Percentiles rank a stretch among this genome's conserved stretches.
phyloP scores from a whole-genome alignment of 2,888 invertebrate species.

The Megalurothrips usitatus region DNA sequence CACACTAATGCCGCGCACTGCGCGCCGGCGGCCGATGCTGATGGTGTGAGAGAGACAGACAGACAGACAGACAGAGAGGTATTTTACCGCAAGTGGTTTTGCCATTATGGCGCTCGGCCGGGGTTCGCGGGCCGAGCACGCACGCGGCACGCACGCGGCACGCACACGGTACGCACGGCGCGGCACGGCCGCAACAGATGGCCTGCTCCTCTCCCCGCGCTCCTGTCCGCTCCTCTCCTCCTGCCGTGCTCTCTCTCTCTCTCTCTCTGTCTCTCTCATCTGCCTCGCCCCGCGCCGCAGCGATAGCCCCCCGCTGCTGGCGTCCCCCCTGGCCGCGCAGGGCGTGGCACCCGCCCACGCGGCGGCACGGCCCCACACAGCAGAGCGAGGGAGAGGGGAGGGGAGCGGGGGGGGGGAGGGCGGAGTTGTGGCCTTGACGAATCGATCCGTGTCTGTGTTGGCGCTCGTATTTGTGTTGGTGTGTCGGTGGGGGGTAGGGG shows the following conservation, averaged over 20 bases:
- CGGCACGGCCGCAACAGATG: no score
- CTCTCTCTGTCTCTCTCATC: no score
- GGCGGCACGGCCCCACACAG: no score
- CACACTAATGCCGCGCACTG: no score
- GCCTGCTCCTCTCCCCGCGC: no score
- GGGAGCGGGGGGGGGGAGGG: neutral
- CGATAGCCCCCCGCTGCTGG: neutral
- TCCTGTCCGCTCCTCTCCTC: no score
- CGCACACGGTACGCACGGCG: neutral
- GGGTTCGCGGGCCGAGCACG: neutral
- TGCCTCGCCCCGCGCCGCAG: no score
- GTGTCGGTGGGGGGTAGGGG: neutral
- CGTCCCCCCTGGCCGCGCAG: neutral
- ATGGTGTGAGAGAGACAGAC: neutral
- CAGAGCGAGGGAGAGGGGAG: neutral
- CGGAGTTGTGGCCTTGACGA: slow-evolving; percentile 10
- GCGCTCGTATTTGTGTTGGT: slow-evolving; percentile 14
- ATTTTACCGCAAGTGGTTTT: neutral
- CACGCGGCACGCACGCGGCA: no score
- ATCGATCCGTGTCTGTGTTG: slow-evolving; percentile 18
- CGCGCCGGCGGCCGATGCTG: no score
- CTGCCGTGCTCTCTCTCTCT: no score
- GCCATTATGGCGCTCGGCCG: no score
- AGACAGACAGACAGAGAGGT: neutral
- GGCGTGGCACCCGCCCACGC: neutral